Percentiles rank a stretch among this genome's conserved stretches.
phyloP scores from a whole-genome alignment of 2,888 invertebrate genomes.

The Meta bourneti region DNA sequence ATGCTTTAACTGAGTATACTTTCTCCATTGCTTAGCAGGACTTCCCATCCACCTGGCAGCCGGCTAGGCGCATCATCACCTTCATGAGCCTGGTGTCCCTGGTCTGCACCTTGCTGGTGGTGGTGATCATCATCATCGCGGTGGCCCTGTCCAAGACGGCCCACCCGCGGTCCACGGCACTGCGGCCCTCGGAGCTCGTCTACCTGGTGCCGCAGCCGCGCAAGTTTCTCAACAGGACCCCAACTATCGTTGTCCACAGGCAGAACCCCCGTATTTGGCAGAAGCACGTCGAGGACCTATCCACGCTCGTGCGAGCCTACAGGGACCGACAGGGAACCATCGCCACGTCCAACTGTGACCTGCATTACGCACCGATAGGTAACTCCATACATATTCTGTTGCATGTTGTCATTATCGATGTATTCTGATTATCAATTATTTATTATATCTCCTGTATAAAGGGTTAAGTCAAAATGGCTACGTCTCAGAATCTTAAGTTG shows the following conservation, averaged over 20 bases:
- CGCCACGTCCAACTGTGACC: conserved; percentile 59
- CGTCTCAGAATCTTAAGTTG: too few relatives aligned
- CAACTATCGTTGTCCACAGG: conserved; percentile 71
- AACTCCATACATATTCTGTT: background rate
- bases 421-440: too few relatives aligned
- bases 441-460: too few relatives aligned
- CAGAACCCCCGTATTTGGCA: conserved; percentile 61
- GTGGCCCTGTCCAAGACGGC: conserved; percentile 57
- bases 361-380: conserved; percentile 66
- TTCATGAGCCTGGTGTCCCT: conserved; percentile 73
- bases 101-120: conserved; percentile 68
- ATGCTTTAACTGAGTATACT: too few relatives aligned
- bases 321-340: conserved; percentile 56
- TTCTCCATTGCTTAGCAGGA: conserved; percentile 50
- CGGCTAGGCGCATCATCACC: conserved; percentile 73
- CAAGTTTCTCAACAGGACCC: conserved; percentile 51
- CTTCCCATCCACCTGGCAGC: conserved; percentile 72
- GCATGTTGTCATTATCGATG: background rate
- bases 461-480: too few relatives aligned
- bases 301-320: conserved; percentile 51
- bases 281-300: conserved; percentile 58
- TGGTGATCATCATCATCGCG: conserved; percentile 72
- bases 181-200: conserved; percentile 34
- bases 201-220: conserved; percentile 68
- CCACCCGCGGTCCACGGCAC: background rate